Base-by-base conservation (phyloP, 2,797 vertebrate species). In the Coregonus sp. region DNA sequence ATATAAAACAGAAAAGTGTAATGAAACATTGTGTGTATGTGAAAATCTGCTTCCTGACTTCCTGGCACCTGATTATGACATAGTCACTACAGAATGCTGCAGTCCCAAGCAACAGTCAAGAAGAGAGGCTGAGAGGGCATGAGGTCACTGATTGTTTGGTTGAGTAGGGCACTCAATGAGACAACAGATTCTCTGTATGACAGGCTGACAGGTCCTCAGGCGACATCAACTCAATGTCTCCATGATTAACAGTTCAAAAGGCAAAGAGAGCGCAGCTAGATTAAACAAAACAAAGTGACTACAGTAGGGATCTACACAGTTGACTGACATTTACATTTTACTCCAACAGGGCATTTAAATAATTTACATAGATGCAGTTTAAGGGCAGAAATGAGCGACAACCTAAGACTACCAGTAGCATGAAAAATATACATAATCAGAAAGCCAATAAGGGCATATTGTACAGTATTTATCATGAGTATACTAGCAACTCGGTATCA, bases 11-110 rank as follows among this genome's bases (percentile, higher is more conserved):
- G 65, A 71, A 56, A 75, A 88, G 86, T 82, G 81, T 79, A 78
- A 81, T 79, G 84, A 89, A 81, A 86, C 83, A 87, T 90, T 88
- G 40, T 47, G 9, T 47, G 40, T 88, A 80, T 82, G 82, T 79
- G 80, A 85, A 81, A 84, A 84, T 75, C 18, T 6, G 76, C 85
- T 84, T 86, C 90, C 84, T 89, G 80, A 75, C 82, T 92, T 86
- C 81, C 87, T 93, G 90, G 90, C 84, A 85, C 86, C 90, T 84
- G 85, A 84, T 87, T 85, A 78, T 76, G 83, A 79, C 85, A 82
- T 68, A 87, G 81, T 84, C 90, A 89, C 86, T 89, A 86, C 86
- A 90, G 79, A 70, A 70, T 56, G 50, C 81, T 80, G 74, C 72
- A 72, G 80, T 82, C 84, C 82, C 72, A 56, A 75, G 69, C 68